Conservation (phyloP, 2,113 vertebrate species). For the Micromys minutus region DNA sequence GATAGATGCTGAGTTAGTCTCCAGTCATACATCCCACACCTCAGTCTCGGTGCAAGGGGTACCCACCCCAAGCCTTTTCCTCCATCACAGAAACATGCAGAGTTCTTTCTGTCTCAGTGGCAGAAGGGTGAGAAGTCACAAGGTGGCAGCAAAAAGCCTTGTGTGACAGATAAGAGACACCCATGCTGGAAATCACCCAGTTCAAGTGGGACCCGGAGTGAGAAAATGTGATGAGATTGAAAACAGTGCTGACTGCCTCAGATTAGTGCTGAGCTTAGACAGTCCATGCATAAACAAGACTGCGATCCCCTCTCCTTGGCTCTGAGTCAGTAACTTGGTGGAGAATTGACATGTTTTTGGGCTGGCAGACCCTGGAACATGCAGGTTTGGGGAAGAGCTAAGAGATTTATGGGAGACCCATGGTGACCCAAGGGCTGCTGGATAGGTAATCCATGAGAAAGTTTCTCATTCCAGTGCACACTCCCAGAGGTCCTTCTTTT, state of each 20-base stretch:
- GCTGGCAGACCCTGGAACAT: neutral
- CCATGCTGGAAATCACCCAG: neutral
- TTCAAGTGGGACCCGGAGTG: neutral
- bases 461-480: neutral
- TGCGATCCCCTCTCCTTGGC: neutral
- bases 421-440: neutral
- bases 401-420: neutral
- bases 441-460: neutral
- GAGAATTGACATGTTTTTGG: neutral
- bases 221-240: conserved; percentile 15
- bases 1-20: neutral
- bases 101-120: neutral
- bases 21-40: neutral
- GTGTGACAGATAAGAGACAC: neutral
- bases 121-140: neutral
- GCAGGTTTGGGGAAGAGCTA: neutral
- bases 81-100: neutral
- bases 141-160: neutral
- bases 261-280: neutral
- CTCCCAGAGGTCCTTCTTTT: neutral
- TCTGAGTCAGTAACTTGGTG: neutral
- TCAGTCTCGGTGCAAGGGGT: neutral
- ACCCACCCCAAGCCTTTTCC: neutral
- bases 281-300: neutral
- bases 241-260: neutral